phyloP scores from a whole-genome alignment of 2,113 vertebrate species.

The Emydura subglobosa region DNA sequence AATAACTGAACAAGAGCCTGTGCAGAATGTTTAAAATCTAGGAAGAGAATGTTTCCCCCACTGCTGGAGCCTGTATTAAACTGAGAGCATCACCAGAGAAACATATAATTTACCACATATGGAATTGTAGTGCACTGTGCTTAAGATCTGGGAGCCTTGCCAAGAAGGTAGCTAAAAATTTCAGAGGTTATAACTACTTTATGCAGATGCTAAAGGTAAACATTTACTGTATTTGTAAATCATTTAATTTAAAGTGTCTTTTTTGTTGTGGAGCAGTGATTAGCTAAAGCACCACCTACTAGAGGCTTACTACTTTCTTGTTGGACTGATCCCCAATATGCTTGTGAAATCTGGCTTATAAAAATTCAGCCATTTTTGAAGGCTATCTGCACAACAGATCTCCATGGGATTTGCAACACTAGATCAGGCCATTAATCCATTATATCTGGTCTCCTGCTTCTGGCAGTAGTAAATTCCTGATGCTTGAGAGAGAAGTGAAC shows the following conservation, averaged over 20 bases:
- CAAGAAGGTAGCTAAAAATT: not conserved
- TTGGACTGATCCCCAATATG: not conserved
- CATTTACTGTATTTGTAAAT: not conserved
- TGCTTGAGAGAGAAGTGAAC: not conserved
- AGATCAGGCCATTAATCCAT: conserved; percentile 12
- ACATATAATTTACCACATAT: not conserved
- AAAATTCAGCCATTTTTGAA: conserved; percentile 34
- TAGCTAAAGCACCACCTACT: conserved; percentile 11
- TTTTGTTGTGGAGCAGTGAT: not conserved
- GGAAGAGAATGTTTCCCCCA: not conserved
- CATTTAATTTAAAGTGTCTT: conserved; percentile 16
- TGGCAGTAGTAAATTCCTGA: not conserved
- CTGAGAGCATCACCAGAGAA: not conserved
- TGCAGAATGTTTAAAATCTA: not conserved
- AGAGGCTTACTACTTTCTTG: not conserved
- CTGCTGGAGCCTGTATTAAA: not conserved
- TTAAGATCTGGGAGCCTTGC: not conserved
- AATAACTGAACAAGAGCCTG: not conserved
- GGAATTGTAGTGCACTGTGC: not conserved
- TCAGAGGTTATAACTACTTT: not conserved
- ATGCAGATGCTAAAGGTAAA: not conserved
- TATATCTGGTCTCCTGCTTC: not conserved
- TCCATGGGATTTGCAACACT: not conserved
- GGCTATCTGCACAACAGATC: not conserved
- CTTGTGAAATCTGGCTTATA: conserved; percentile 14